phyloP scores from a whole-genome alignment of 1,140 invertebrate genomes.

The Acromyrmex charruanus region DNA sequence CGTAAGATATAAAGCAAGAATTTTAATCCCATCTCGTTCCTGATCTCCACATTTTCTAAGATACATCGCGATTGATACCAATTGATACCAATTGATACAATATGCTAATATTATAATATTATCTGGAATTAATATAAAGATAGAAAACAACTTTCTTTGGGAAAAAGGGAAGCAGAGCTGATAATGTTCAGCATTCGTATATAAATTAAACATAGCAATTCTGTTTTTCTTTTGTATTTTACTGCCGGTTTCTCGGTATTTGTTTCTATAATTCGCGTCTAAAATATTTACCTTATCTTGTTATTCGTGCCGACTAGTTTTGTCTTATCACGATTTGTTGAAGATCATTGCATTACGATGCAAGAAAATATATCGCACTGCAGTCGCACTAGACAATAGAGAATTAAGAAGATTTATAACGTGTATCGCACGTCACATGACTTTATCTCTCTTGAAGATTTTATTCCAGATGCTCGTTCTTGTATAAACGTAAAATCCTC shows the following conservation, averaged over 20 bases:
- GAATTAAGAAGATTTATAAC: conserved; percentile 30
- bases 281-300: conserved; percentile 6
- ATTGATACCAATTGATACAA: not conserved
- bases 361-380: conserved; percentile 8
- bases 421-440: not conserved
- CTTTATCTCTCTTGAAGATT: conserved; percentile 32
- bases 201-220: conserved; percentile 10
- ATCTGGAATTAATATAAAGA: conserved; percentile 20
- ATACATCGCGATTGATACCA: not conserved
- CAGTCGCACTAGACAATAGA: conserved; percentile 31
- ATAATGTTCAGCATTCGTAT: not conserved
- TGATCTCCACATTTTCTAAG: conserved; percentile 20
- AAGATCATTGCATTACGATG: conserved; percentile 11
- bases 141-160: not conserved
- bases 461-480: not conserved
- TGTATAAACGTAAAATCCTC: conserved; percentile 15
- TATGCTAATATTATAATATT: conserved; percentile 13
- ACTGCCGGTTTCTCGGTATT: not conserved
- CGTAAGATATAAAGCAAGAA: not conserved
- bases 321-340: not conserved
- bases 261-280: conserved; percentile 3
- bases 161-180: not conserved
- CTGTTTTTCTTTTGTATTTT: not conserved
- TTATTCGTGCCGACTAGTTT: conserved; percentile 3
- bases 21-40: not conserved